These are phyloP conservation scores for Eupithecia pulchellata DNA, from an alignment of 2,888 invertebrate species.

Conservation along the genomic window DNA sequence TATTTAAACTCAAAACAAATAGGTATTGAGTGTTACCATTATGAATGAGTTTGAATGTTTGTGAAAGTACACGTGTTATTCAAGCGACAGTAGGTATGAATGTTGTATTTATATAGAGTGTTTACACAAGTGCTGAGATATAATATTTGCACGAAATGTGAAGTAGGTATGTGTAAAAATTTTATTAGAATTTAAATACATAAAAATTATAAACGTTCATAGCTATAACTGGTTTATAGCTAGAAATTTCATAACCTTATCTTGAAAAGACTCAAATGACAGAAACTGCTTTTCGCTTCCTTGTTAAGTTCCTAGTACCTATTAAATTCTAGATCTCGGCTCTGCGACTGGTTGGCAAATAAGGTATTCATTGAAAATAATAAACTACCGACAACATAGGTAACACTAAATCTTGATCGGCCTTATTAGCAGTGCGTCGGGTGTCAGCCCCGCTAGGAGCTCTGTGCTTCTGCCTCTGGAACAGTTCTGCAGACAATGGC, in stretches of 20 bases:
- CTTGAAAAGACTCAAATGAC: neutral
- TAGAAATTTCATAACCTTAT: neutral
- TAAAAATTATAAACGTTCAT: too few relatives aligned
- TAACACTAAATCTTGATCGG: neutral
- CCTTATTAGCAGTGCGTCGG: neutral
- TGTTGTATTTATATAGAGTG: neutral
- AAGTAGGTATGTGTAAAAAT: too few relatives aligned
- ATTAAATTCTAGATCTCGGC: too few relatives aligned
- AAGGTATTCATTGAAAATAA: too few relatives aligned
- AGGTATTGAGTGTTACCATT: too few relatives aligned
- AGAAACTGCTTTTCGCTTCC: neutral
- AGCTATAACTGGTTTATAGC: neutral
- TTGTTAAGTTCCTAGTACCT: too few relatives aligned
- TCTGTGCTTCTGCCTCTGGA: slow-evolving; percentile 9
- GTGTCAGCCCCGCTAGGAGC: neutral
- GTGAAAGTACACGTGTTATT: neutral
- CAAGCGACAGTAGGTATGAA: neutral
- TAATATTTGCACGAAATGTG: neutral
- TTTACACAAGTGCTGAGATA: neutral
- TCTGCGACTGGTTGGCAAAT: too few relatives aligned
- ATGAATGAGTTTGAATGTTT: too few relatives aligned
- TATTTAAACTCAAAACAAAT: neutral
- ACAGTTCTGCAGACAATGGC: slow-evolving; percentile 47
- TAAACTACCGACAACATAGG: too few relatives aligned
- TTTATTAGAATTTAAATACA: too few relatives aligned